phyloP scores from a whole-genome alignment of 2,888 invertebrate genomes.

The Mechanitis messenoides region DNA sequence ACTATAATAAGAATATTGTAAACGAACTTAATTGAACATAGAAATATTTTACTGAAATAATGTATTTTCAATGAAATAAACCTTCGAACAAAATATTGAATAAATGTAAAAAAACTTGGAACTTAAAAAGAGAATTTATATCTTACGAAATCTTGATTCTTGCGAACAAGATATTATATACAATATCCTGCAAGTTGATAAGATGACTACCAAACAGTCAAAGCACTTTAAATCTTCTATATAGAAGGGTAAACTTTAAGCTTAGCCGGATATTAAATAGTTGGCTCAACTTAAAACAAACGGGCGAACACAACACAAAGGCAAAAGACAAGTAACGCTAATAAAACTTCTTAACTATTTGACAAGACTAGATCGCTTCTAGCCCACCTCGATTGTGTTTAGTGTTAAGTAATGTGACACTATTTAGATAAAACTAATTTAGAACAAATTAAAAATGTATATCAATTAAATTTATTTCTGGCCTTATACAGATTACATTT shows the following conservation, averaged over 20 bases:
- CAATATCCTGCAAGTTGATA: not conserved
- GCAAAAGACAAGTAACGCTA: not conserved
- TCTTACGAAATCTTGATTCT: too few relatives aligned
- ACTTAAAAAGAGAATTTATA: too few relatives aligned
- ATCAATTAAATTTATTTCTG: too few relatives aligned
- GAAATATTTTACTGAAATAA: too few relatives aligned
- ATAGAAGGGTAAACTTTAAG: conserved; percentile 42
- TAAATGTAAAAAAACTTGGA: too few relatives aligned
- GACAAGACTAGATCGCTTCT: not conserved
- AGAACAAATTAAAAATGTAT: too few relatives aligned
- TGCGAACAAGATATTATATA: not conserved
- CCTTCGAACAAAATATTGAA: too few relatives aligned
- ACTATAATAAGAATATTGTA: too few relatives aligned
- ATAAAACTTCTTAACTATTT: not conserved
- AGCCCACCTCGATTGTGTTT: not conserved
- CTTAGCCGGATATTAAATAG: conserved; percentile 52
- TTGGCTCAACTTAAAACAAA: conserved; percentile 44
- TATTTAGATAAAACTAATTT: too few relatives aligned
- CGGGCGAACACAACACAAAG: conserved; percentile 25
- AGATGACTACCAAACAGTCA: not conserved
- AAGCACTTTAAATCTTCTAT: conserved; percentile 21
- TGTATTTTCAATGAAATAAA: too few relatives aligned
- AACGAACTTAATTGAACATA: too few relatives aligned
- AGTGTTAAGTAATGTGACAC: not conserved
- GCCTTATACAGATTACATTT: too few relatives aligned